A percentile compares a stretch with the other conserved stretches of the same genome.
These are phyloP conservation scores for Mantis religiosa DNA, from an alignment of 2,888 invertebrate species.

Conservation along the genomic window DNA sequence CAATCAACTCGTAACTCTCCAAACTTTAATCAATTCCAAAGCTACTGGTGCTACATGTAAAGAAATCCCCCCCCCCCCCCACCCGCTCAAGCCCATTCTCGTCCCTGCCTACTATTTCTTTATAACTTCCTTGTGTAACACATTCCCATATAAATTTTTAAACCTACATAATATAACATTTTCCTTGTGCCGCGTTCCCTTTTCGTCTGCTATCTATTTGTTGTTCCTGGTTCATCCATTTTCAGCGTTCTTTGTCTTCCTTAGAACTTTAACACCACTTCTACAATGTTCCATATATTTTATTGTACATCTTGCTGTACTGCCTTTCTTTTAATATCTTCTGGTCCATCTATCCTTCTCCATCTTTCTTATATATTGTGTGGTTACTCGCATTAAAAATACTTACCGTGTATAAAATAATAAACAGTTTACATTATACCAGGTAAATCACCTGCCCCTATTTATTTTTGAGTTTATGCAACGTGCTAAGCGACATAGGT, in stretches of 20 bases:
- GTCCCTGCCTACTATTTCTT: conserved; percentile 14
- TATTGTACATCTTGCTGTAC: too few relatives aligned
- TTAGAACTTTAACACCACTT: neutral
- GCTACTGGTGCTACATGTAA: neutral
- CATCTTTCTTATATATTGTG: too few relatives aligned
- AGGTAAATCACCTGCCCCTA: too few relatives aligned
- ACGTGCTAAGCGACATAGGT: too few relatives aligned
- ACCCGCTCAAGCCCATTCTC: neutral
- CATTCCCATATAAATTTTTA: conserved; percentile 14
- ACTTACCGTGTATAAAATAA: too few relatives aligned
- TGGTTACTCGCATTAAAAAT: too few relatives aligned
- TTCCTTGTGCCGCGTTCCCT: neutral
- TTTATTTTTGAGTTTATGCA: too few relatives aligned
- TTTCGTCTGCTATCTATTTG: neutral
- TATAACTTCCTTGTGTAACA: conserved; percentile 25
- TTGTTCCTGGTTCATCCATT: neutral
- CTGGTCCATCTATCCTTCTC: too few relatives aligned
- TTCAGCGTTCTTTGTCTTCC: neutral
- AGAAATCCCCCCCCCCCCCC: neutral
- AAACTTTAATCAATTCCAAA: conserved; percentile 29
- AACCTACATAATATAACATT: conserved; percentile 6
- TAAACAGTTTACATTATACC: too few relatives aligned
- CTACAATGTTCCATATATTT: too few relatives aligned
- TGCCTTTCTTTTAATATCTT: too few relatives aligned
- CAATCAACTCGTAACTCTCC: conserved; percentile 31